Base-by-base conservation (phyloP, 92 coral and sea anemone species). In the Montipora capitata region DNA sequence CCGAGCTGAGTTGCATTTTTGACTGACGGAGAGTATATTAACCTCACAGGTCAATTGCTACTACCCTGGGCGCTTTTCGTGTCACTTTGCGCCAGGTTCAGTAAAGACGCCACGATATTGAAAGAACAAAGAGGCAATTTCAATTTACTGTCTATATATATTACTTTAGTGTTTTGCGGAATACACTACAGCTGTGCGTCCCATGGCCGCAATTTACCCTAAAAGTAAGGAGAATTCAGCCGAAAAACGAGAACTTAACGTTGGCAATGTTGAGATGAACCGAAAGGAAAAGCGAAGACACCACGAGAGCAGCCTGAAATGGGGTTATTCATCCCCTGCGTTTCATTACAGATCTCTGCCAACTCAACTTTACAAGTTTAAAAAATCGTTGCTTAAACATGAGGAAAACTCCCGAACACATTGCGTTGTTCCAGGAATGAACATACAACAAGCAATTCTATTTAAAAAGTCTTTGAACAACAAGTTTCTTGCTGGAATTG, bases 141-240 rank as follows among this genome's bases (percentile, higher is more conserved):
- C 35, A 27, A 27, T 27, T 10, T 48, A 10, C 52, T 5, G 7
- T 48, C 10, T 5, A 48, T 48, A 48, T 5, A 48, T 48, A 48
- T 48, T 48, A 48, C 10, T 48, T 48, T 5, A 3, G n/a, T 15
- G 64, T 13, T 3, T 4, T 10, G 14, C 92, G 15, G 90, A 94
- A 4, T 70, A 40, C 13, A 79, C 87, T 10, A 76, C 76, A 9
- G 82, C 94, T 85, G 91, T 92, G 96, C 72, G 92, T 54, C 79
- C 70, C 40, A 83, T 76, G 52, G 78, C 94, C 2, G 35, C 18
- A 48, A 7, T 8, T 13, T 80, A 10, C 38, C 49, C 61, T 3
- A 14, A 12, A 11, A 66, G 72, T 3, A 45, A 45, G 14, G 75
- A 80, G 4, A 44, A 44, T 4, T 49, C 66, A 3, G 27, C 84